phyloP scores from a whole-genome alignment of 2,113 vertebrate species.

The Psilopogon haemacephalus region DNA sequence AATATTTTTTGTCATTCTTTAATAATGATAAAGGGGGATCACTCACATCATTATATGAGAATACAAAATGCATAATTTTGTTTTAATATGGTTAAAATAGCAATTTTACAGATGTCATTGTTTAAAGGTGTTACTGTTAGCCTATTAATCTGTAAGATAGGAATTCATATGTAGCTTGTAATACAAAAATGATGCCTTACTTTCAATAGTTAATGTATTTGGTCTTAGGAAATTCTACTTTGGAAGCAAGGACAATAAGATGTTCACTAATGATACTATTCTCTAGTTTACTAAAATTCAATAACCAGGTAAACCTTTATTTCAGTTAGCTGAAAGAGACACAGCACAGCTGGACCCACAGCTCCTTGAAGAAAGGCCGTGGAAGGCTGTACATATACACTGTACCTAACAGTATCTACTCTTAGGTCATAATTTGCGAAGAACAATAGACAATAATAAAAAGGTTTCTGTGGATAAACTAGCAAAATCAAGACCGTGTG shows the following conservation, averaged over 20 bases:
- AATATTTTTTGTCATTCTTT: not conserved
- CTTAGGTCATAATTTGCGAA: not conserved
- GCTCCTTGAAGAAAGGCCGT: not conserved
- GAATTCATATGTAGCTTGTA: not conserved
- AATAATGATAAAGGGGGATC: not conserved
- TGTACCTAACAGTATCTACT: not conserved
- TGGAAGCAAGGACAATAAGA: no score
- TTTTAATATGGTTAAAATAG: not conserved
- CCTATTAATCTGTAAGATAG: not conserved
- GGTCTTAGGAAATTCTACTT: not conserved
- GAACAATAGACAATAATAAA: not conserved
- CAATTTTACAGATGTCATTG: not conserved
- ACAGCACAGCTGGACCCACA: not conserved
- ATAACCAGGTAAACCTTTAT: not conserved
- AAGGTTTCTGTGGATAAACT: not conserved
- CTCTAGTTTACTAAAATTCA: not conserved
- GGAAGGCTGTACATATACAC: not conserved
- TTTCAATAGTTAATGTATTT: not conserved
- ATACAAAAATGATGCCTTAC: not conserved
- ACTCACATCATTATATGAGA: not conserved
- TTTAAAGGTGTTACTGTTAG: not conserved
- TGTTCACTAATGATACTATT: not conserved
- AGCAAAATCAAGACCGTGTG: not conserved
- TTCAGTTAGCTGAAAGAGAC: not conserved
- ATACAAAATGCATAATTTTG: not conserved